Conservation (phyloP, 2,113 vertebrate species). For the Sebastes fasciatus region DNA sequence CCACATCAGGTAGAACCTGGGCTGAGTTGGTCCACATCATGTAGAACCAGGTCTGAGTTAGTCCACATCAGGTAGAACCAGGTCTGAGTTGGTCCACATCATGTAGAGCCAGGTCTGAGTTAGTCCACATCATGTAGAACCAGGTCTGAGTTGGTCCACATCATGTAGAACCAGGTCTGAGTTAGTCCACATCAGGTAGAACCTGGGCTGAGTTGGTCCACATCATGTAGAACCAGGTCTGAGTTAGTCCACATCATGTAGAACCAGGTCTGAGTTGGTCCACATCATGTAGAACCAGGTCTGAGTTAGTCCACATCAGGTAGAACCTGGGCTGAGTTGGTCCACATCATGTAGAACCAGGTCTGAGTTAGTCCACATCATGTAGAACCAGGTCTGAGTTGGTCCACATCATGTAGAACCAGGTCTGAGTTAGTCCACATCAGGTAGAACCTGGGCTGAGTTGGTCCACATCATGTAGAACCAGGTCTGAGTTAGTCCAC, state of each 20-base stretch:
- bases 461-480: slow-evolving; percentile 86
- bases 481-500: slow-evolving; percentile 50
- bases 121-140: slow-evolving; percentile 86
- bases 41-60: too few species aligned
- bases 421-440: slow-evolving; percentile 26
- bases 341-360: slow-evolving; percentile 89
- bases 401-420: slow-evolving; percentile 87
- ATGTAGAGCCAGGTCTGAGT: neutral
- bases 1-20: neutral
- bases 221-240: slow-evolving; percentile 86
- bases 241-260: neutral
- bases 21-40: too few species aligned
- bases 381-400: neutral
- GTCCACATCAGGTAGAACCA: too few species aligned
- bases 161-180: slow-evolving; percentile 71
- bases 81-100: neutral
- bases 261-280: neutral
- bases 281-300: slow-evolving; percentile 88
- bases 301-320: neutral
- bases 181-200: neutral
- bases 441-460: neutral
- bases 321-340: neutral
- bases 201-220: slow-evolving; percentile 57
- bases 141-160: slow-evolving; percentile 71
- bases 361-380: neutral